These are phyloP conservation scores for Pogoniulus pusillus DNA, from an alignment of 2,797 vertebrate genomes.

Conservation along the genomic window DNA sequence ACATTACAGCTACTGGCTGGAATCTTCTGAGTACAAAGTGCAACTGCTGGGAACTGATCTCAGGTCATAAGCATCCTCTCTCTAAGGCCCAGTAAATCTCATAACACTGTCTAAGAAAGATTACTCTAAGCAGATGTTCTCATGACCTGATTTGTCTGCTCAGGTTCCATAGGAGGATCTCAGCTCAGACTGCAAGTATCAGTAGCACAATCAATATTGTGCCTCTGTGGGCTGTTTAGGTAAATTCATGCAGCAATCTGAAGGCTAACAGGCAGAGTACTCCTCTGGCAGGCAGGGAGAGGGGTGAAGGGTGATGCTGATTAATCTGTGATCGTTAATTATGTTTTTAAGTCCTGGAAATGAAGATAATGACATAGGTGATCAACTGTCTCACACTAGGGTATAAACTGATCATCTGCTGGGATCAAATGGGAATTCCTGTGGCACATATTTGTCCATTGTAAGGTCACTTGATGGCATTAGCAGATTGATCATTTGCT, in stretches of 20 bases:
- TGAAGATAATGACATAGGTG: conserved; percentile 16
- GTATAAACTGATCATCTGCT: conserved; percentile 25
- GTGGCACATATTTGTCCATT: conserved; percentile 21
- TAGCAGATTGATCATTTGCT: conserved; percentile 38
- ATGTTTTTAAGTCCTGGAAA: conserved; percentile 35
- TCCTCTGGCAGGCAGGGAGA: not conserved
- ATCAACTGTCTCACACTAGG: conserved; percentile 24
- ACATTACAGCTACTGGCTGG: not conserved
- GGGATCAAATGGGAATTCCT: conserved; percentile 37
- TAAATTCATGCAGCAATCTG: conserved; percentile 1
- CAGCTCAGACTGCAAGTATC: not conserved
- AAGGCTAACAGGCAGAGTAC: not conserved
- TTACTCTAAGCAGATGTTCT: conserved; percentile 9
- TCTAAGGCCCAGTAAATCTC: conserved; percentile 12
- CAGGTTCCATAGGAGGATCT: not conserved
- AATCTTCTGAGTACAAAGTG: not conserved
- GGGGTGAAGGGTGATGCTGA: conserved; percentile 9
- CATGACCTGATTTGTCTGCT: conserved; percentile 29
- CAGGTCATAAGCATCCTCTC: not conserved
- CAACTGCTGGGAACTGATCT: not conserved
- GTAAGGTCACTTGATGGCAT: conserved; percentile 23
- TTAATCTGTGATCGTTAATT: conserved; percentile 17
- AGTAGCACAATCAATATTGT: conserved; percentile 15
- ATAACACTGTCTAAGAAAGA: not conserved
- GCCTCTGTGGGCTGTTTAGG: not conserved